Percentiles rank a stretch among this genome's conserved stretches.
Conservation (phyloP, 1,140 invertebrate genomes). For the Drosophila busckii region DNA sequence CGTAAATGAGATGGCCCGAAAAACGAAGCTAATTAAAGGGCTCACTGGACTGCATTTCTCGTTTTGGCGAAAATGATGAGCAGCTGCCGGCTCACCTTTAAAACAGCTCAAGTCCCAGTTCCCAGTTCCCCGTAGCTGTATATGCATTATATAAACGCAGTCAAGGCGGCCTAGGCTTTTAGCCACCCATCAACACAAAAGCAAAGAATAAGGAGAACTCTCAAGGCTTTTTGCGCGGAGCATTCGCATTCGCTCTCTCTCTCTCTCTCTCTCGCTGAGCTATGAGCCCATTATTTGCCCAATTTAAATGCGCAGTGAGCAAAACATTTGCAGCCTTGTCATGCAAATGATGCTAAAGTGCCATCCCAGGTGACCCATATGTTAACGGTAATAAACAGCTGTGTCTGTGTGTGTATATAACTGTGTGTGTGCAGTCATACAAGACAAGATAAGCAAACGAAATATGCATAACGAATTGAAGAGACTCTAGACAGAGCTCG, state of each 20-base stretch:
- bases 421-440: too few species aligned
- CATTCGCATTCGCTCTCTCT: not conserved
- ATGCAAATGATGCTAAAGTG: slow-evolving; percentile 53
- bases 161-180: too few species aligned
- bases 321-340: slow-evolving; percentile 48
- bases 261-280: not conserved
- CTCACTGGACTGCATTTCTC: slow-evolving; percentile 29
- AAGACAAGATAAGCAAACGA: not conserved
- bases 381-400: slow-evolving; percentile 58
- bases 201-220: too few species aligned
- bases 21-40: slow-evolving; percentile 62
- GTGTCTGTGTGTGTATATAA: slow-evolving; percentile 6
- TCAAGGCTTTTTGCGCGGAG: too few species aligned
- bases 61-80: slow-evolving; percentile 52
- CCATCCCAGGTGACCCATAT: slow-evolving; percentile 64
- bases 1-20: slow-evolving; percentile 24
- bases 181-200: slow-evolving; percentile 16
- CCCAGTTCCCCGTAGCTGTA: too few species aligned
- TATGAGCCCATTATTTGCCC: slow-evolving; percentile 44
- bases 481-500: too few species aligned
- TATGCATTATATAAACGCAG: slow-evolving; percentile 48
- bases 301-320: slow-evolving; percentile 51
- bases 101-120: too few species aligned
- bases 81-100: too few species aligned
- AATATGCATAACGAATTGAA: not conserved